These are phyloP conservation scores for Nipponia nippon DNA, from an alignment of 2,113 vertebrate species.

Conservation along the genomic window DNA sequence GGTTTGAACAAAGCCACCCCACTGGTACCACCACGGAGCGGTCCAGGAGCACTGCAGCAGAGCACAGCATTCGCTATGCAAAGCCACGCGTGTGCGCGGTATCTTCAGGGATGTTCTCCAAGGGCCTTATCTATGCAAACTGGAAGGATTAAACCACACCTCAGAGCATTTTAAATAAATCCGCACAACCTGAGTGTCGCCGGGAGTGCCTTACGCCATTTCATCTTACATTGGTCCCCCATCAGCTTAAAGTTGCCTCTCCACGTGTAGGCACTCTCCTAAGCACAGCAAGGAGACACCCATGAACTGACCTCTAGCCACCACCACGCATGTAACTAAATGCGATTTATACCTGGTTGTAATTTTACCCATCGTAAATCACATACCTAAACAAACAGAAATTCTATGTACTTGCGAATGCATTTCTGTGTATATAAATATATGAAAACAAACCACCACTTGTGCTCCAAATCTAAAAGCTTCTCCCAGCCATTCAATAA, in stretches of 20 bases:
- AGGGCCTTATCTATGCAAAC: background rate
- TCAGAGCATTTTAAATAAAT: background rate
- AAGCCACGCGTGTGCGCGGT: accelerated
- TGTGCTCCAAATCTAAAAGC: background rate
- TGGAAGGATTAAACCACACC: background rate
- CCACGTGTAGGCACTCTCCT: background rate
- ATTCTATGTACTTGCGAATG: background rate
- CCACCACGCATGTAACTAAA: background rate
- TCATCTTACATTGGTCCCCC: background rate
- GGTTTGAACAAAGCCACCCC: background rate
- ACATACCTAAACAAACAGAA: background rate
- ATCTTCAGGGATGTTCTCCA: background rate
- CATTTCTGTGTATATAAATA: background rate
- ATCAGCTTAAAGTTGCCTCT: background rate
- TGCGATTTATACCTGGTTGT: background rate
- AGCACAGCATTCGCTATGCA: accelerated
- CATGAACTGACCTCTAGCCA: background rate
- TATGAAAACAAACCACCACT: background rate
- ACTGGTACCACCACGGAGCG: accelerated
- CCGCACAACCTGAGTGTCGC: background rate
- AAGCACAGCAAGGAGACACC: background rate
- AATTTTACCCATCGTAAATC: background rate
- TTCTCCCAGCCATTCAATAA: background rate
- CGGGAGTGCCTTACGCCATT: background rate
- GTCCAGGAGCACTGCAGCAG: background rate